A percentile compares a stretch with the other conserved stretches of the same genome.
Conservation (phyloP, 2,888 invertebrate species). For the Watsonalla binaria region DNA sequence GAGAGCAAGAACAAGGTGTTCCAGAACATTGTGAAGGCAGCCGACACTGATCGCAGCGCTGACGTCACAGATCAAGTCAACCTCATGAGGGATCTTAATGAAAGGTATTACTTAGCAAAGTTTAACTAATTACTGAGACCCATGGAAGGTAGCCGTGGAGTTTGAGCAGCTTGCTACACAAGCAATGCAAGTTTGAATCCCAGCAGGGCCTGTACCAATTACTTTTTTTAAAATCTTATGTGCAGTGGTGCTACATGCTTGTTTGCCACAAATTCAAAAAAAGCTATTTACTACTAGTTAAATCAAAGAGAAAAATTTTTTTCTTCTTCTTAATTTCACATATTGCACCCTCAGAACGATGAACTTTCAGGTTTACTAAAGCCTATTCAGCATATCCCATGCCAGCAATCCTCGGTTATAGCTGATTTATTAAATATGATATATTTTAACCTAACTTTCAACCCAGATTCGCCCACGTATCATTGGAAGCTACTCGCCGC, state of each 20-base stretch:
- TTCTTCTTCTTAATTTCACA: too few relatives aligned
- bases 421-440: not conserved
- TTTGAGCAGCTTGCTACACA: too few relatives aligned
- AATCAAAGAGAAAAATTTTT: too few relatives aligned
- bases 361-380: not conserved
- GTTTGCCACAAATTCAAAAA: too few relatives aligned
- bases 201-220: too few relatives aligned
- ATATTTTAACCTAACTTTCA: not conserved
- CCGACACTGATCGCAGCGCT: constrained; percentile 85
- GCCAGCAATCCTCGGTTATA: not conserved
- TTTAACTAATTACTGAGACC: too few relatives aligned
- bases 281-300: too few relatives aligned
- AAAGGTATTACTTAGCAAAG: constrained; percentile 72
- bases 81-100: constrained; percentile 88
- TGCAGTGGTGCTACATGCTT: too few relatives aligned
- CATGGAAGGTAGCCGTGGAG: too few relatives aligned
- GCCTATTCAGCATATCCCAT: not conserved
- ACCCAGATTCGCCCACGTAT: constrained; percentile 84
- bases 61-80: constrained; percentile 84
- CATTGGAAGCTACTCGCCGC: constrained; percentile 85
- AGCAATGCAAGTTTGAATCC: too few relatives aligned
- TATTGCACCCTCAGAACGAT: too few relatives aligned
- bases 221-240: too few relatives aligned
- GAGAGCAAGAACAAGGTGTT: constrained; percentile 97
- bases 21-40: constrained; percentile 89